Evolutionary conservation across 2,113 vertebrate species (phyloP).

Genomic region (Macaca mulatta): DNA sequence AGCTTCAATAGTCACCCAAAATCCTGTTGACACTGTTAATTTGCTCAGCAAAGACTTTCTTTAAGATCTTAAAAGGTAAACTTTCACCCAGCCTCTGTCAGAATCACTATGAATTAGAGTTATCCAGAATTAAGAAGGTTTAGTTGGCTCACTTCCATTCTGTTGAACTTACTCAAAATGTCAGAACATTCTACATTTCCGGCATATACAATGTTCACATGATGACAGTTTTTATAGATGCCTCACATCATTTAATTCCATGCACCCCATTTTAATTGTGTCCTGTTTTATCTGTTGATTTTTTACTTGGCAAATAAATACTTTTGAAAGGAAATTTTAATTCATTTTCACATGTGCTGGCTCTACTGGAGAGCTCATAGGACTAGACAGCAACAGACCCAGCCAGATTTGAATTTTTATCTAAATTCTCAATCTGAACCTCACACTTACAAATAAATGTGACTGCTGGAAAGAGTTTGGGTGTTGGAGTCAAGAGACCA

Average conservation of each 20-base stretch:
- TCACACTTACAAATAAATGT: too few species aligned
- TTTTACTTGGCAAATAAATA: neutral
- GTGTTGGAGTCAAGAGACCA: neutral
- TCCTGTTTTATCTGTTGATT: neutral
- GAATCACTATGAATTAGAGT: neutral
- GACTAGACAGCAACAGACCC: accelerated
- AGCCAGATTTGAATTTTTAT: too few species aligned
- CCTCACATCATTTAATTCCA: neutral
- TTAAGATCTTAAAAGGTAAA: neutral
- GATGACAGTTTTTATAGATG: neutral
- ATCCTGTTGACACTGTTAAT: neutral
- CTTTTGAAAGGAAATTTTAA: neutral
- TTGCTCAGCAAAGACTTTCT: slow-evolving; percentile 37
- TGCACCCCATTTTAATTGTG: neutral
- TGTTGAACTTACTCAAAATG: neutral
- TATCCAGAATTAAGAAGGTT: neutral
- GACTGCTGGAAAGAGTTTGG: neutral
- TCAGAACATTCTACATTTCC: accelerated
- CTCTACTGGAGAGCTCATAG: accelerated
- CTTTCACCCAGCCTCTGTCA: neutral
- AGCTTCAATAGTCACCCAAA: neutral
- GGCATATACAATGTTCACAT: accelerated
- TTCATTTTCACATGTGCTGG: accelerated
- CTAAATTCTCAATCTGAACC: neutral
- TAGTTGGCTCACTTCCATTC: neutral